Evolutionary conservation across 2,113 vertebrate genomes (phyloP).

Genomic region (Vanacampus margaritifer): DNA sequence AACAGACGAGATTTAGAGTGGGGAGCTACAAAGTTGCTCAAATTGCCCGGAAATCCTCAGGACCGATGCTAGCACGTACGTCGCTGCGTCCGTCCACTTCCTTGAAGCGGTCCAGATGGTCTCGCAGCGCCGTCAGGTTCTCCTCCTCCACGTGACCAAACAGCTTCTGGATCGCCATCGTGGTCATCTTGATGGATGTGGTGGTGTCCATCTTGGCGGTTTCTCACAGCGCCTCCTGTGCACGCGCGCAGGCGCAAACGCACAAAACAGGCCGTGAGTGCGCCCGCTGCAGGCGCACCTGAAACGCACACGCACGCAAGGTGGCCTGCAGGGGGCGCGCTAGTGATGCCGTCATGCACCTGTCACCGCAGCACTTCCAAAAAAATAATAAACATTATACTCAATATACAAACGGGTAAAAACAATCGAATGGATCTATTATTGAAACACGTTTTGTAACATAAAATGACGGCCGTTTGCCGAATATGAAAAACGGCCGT

Average conservation of each 20-base stretch:
- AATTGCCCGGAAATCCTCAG: no score
- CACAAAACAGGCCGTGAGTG: not conserved
- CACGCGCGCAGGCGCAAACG: not conserved
- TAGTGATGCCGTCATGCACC: not conserved
- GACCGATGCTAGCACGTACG: conserved; percentile 62
- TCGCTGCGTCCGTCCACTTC: conserved; percentile 97
- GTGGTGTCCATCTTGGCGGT: conserved; percentile 74
- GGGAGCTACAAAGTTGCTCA: no score
- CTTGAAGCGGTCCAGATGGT: conserved; percentile 92
- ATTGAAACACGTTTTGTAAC: no score
- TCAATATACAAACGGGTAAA: not conserved
- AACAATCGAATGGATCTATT: no score
- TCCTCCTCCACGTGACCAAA: conserved; percentile 95
- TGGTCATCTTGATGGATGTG: conserved; percentile 84
- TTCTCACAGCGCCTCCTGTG: conserved; percentile 4
- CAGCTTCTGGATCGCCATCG: conserved; percentile 90
- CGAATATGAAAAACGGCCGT: not conserved
- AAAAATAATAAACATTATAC: not conserved
- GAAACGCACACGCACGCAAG: not conserved
- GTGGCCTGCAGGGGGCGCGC: not conserved
- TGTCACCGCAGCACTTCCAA: not conserved
- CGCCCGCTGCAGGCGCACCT: not conserved
- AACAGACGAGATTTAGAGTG: not conserved
- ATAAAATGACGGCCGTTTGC: not conserved
- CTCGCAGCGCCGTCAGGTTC: conserved; percentile 85